Evolutionary conservation across 2,113 vertebrate genomes (phyloP), one percentile per base, ranked within the genome.

Genomic region (Sciurus niger): DNA sequence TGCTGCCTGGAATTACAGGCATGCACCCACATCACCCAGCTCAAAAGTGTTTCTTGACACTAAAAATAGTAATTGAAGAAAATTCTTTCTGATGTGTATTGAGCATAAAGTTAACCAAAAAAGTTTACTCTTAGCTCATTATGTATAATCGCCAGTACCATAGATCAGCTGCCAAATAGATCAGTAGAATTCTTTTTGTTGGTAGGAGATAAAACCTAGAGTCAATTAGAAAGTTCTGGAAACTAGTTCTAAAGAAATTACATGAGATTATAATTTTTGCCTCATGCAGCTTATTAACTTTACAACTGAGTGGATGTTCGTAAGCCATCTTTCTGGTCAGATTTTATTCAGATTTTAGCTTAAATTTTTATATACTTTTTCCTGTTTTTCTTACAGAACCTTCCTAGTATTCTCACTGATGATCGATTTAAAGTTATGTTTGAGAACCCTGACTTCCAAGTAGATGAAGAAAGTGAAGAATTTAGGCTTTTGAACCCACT

Each of bases 401-500:
- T 99, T 40, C 99, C 99, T 28, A 99, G 97, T 97, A 99, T 99
- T 96, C 98, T 99, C 89, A 99, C 98, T 16, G 99, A 99, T 53
- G 99, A 99, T 93, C 99, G 99, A 48, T 99, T 99, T 98, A 99
- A 99, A 99, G 98, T 99, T 97, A 99, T 99, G 99, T 99, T 99
- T 95, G 99, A 99, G 98, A 99, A 99, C 97, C 99, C 99, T 0
- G 99, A 99, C 96, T 99, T 99, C 98, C 99, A 99, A 97, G 99
- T 99, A 94, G 99, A 99, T 22, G 99, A 99, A 97, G 98, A 99
- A 96, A 99, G 99, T 93, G 99, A 99, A 98, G 99, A 99, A 98
- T 99, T 99, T 95, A 99, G 99, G 65, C 98, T 99, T 95, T 98
- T 99, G 96, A 99, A 99, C 97, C 99, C 99, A 40, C 99, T 99